Percentiles rank a stretch among this genome's conserved stretches.
Evolutionary conservation across 2,888 invertebrate species (phyloP).

Genomic region (Ariolimax columbianus): DNA sequence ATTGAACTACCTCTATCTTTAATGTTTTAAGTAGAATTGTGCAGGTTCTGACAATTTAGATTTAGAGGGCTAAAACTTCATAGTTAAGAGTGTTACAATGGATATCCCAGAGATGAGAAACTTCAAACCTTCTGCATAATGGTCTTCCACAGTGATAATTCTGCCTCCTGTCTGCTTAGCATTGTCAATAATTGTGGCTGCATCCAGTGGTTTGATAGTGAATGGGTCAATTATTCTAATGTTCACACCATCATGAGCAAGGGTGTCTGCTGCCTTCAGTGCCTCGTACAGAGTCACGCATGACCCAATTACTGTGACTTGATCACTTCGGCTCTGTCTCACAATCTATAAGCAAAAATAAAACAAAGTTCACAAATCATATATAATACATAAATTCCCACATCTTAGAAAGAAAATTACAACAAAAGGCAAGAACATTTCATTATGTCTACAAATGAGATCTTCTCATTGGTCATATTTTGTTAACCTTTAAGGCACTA

Average conservation of each 20-base stretch:
- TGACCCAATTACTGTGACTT: constrained; percentile 92
- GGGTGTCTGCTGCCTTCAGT: constrained; percentile 87
- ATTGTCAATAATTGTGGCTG: constrained; percentile 85
- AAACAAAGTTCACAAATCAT: no score
- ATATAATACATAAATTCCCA: no score
- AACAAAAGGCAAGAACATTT: neutral
- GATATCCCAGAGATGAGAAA: no score
- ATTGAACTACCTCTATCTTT: no score
- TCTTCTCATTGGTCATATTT: no score
- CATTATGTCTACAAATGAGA: no score
- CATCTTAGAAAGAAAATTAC: neutral
- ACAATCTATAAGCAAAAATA: constrained; percentile 82
- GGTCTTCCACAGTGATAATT: constrained; percentile 96
- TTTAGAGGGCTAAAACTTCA: no score
- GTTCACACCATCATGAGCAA: constrained; percentile 84
- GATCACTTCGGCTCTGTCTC: constrained; percentile 86
- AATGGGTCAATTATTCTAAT: constrained; percentile 95
- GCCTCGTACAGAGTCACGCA: constrained; percentile 96
- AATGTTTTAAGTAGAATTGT: no score
- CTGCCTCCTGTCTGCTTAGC: constrained; percentile 89
- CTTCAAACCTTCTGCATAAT: constrained; percentile 90
- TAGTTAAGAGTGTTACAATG: no score
- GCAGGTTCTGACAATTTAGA: no score
- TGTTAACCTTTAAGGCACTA: no score
- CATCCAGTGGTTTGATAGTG: constrained; percentile 96